These are phyloP conservation scores for Cephalotes varians DNA, from an alignment of 2,888 invertebrate species.

Conservation along the genomic window DNA sequence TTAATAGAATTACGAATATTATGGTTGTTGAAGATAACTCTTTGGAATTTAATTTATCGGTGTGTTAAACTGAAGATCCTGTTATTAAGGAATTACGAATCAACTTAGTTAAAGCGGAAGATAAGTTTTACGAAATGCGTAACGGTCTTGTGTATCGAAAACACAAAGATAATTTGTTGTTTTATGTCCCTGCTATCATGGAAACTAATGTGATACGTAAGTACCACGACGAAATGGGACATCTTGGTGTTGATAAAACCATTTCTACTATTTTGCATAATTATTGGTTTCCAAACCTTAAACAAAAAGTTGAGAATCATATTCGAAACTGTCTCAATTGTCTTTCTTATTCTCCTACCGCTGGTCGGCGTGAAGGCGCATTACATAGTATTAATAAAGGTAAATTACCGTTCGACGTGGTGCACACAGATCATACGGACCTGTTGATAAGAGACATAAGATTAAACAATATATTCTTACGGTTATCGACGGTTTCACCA, in stretches of 20 bases:
- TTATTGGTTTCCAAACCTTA: not conserved
- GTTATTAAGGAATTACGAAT: not conserved
- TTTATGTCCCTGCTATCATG: not conserved
- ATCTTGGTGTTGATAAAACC: not conserved
- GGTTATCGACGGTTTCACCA: not conserved
- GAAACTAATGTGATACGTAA: not conserved
- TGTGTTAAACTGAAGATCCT: not conserved
- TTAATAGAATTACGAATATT: not conserved
- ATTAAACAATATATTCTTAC: not conserved
- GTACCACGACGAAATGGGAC: not conserved
- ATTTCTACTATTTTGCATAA: not conserved
- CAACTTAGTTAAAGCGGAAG: not conserved
- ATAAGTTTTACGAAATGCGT: not conserved
- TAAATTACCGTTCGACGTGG: not conserved
- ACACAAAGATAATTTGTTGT: not conserved
- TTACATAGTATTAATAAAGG: not conserved
- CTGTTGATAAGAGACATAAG: not conserved
- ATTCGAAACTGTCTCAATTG: not conserved
- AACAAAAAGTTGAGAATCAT: not conserved
- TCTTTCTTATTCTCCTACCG: not conserved
- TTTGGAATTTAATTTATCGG: not conserved
- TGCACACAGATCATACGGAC: not conserved
- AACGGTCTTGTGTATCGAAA: not conserved
- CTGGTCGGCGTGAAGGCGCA: not conserved
- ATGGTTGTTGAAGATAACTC: not conserved